Evolutionary conservation across 2,888 invertebrate species (phyloP), one percentile per base, ranked within the genome.

Genomic region (Taenaris catops): DNA sequence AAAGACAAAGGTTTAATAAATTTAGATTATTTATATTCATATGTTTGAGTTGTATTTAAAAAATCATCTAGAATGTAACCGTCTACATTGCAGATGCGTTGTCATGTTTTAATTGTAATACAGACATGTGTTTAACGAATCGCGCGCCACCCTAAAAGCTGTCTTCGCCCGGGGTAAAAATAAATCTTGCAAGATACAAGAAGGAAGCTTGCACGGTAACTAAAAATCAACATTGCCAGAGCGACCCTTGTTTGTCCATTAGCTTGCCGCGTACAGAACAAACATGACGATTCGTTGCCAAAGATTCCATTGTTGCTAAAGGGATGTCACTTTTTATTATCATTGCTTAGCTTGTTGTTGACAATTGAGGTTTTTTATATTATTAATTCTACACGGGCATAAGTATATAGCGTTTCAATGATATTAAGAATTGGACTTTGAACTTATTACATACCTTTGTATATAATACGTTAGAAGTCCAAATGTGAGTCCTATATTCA

Each of bases 191-290:
- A 70, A 75, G 76, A 71, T 69, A 76, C 73, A 72, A 68, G n/a
- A n/a, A n/a, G 63, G 58, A 54, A 56, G 61, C 59, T 52, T 62
- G 57, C 60, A 64, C 51, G 65, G 72, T 78, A 78, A 80, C 80
- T 78, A 64, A 79, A 80, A 79, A 80, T 73, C 81, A 80, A 80
- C 80, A 80, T 66, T 62, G 72, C 48, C 41, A 46, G 61, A 47
- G 46, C 58, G 51, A 71, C 76, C 80, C 71, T 70, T 84, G 81
- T 83, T 83, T 83, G 83, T 78, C 83, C 83, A 83, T 83, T 84
- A 84, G 80, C 70, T 68, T 64, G 61, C 75, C 68, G 63, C 72
- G 66, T 67, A 70, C 75, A 65, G 64, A 57, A 61, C 73, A 81
- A 81, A 83, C 73, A 51, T 43, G 38, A 43, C 42, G 46, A 46